Evolutionary conservation across 2,113 vertebrate species (phyloP).

Genomic region (Hemicordylus capensis): DNA sequence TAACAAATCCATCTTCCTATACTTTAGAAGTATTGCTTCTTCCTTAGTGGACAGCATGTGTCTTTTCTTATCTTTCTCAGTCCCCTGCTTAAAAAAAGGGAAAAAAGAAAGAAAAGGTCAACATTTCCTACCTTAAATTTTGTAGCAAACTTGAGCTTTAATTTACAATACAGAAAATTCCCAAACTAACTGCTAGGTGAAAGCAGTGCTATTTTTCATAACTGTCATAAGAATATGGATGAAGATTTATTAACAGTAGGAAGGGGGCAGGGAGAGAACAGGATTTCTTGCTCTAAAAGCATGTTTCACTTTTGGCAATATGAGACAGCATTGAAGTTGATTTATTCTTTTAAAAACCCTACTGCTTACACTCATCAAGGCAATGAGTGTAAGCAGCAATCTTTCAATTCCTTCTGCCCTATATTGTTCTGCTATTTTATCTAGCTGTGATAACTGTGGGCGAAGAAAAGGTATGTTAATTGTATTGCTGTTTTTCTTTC

Average conservation of each 20-base stretch:
- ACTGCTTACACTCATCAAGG: neutral
- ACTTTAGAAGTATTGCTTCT: too few relatives aligned
- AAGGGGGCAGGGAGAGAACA: neutral
- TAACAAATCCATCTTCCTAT: neutral
- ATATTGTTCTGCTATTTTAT: neutral
- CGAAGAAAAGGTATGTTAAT: conserved; percentile 20
- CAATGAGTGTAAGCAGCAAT: too few relatives aligned
- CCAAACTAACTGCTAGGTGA: neutral
- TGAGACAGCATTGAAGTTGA: neutral
- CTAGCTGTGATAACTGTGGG: neutral
- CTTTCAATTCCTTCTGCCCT: neutral
- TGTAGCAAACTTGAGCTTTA: neutral
- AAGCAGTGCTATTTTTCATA: neutral
- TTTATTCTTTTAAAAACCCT: neutral
- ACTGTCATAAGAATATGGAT: neutral
- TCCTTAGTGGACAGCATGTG: neutral
- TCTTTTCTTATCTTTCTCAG: neutral
- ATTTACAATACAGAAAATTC: neutral
- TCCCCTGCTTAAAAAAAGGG: neutral
- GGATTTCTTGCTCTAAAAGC: neutral
- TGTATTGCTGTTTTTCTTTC: conserved; percentile 30
- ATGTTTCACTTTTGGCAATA: conserved; percentile 10
- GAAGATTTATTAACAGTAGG: neutral
- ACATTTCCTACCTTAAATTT: too few relatives aligned
- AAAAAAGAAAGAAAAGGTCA: neutral